Percentiles rank a stretch among this genome's conserved stretches.
Evolutionary conservation across 1,140 invertebrate species (phyloP).

Genomic region (Mactra quadrangularis): DNA sequence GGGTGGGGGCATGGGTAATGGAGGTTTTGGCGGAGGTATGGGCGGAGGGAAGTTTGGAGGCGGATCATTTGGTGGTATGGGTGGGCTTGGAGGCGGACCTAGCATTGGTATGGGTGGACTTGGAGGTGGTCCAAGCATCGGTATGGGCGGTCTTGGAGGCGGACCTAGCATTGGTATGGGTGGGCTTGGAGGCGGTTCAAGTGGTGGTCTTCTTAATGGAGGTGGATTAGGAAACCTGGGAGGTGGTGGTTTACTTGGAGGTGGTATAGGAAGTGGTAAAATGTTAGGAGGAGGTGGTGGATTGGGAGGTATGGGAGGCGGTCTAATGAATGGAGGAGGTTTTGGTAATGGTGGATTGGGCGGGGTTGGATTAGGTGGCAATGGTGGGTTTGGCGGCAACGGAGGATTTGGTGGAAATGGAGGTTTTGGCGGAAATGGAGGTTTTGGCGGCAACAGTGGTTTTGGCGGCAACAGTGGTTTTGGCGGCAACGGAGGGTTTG

Average conservation of each 20-base stretch:
- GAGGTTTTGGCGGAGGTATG: not conserved
- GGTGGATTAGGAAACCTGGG: not conserved
- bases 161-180: not conserved
- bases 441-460: not conserved
- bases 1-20: not conserved
- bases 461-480: not conserved
- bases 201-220: no score
- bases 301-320: no score
- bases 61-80: not conserved
- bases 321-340: not conserved
- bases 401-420: no score
- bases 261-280: no score
- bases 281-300: not conserved
- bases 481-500: not conserved
- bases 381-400: no score
- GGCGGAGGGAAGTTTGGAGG: not conserved
- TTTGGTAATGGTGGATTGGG: not conserved
- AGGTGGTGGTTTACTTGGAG: not conserved
- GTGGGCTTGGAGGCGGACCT: not conserved
- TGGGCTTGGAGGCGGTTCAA: not conserved
- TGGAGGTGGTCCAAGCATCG: not conserved
- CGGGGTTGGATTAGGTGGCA: no score
- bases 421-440: no score
- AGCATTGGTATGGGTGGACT: not conserved
- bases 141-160: conserved; percentile 25